Percentiles rank a stretch among this genome's conserved stretches.
Conservation (phyloP, 1,140 invertebrate genomes). For the Orchesella cincta region DNA sequence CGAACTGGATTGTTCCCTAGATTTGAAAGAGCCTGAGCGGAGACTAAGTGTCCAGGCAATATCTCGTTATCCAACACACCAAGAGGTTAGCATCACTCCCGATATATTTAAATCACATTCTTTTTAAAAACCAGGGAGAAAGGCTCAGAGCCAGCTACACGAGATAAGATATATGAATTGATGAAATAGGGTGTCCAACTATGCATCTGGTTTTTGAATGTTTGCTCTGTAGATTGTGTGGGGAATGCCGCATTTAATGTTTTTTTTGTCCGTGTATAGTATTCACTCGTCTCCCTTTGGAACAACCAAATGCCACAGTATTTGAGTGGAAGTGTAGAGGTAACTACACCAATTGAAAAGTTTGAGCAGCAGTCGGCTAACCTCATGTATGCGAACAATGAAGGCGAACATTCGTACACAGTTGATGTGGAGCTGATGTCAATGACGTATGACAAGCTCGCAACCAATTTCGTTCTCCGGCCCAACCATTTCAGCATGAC, state of each 20-base stretch:
- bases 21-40: constrained; percentile 39
- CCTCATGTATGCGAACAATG: constrained; percentile 45
- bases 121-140: too few species aligned
- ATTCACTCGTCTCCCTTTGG: neutral
- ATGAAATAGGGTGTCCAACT: too few species aligned
- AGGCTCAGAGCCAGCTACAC: too few species aligned
- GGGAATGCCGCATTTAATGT: neutral
- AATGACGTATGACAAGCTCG: constrained; percentile 39
- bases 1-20: constrained; percentile 38
- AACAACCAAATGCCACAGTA: constrained; percentile 21
- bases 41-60: constrained; percentile 32
- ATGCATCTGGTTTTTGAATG: too few species aligned
- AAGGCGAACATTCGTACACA: constrained; percentile 30
- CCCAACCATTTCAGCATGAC: constrained; percentile 42
- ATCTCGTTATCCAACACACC: constrained; percentile 26
- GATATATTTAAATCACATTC: too few species aligned
- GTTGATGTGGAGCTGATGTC: constrained; percentile 38
- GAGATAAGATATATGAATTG: too few species aligned
- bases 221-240: too few species aligned
- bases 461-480: constrained; percentile 27
- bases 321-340: constrained; percentile 29
- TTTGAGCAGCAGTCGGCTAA: constrained; percentile 40
- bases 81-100: constrained; percentile 38
- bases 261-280: neutral
- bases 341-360: constrained; percentile 44